Evolutionary conservation across 2,888 invertebrate genomes (phyloP).

Genomic region (Trachelus iudaicus): DNA sequence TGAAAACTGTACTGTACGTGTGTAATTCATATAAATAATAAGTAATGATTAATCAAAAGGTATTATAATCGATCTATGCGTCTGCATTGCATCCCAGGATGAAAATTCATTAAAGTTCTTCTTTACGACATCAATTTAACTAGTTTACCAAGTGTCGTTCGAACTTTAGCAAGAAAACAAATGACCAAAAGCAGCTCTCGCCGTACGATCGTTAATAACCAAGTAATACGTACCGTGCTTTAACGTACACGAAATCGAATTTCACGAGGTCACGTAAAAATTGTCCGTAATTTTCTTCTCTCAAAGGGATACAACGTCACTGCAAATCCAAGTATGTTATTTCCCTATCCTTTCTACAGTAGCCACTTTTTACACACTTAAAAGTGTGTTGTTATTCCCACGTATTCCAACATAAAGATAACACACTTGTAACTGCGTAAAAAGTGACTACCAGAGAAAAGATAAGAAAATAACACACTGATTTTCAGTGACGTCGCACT

Average conservation of each 20-base stretch:
- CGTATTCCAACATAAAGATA: no score
- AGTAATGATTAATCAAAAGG: neutral
- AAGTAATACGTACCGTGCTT: neutral
- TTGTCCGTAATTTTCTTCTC: neutral
- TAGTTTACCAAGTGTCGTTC: neutral
- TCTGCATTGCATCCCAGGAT: neutral
- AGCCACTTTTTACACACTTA: no score
- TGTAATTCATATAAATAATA: neutral
- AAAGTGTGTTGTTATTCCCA: no score
- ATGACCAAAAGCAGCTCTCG: neutral
- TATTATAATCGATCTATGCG: neutral
- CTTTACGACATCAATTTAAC: neutral
- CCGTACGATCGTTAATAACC: neutral
- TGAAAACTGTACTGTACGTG: neutral
- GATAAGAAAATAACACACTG: no score
- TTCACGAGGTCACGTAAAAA: neutral
- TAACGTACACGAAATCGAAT: neutral
- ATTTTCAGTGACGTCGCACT: neutral
- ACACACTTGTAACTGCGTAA: no score
- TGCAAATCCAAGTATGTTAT: no score
- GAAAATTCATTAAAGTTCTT: neutral
- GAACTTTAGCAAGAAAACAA: neutral
- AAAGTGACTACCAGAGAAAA: no score
- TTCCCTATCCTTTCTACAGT: no score
- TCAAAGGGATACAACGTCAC: neutral